phyloP scores from a whole-genome alignment of 2,888 invertebrate species.

The Drosophila lacicola region DNA sequence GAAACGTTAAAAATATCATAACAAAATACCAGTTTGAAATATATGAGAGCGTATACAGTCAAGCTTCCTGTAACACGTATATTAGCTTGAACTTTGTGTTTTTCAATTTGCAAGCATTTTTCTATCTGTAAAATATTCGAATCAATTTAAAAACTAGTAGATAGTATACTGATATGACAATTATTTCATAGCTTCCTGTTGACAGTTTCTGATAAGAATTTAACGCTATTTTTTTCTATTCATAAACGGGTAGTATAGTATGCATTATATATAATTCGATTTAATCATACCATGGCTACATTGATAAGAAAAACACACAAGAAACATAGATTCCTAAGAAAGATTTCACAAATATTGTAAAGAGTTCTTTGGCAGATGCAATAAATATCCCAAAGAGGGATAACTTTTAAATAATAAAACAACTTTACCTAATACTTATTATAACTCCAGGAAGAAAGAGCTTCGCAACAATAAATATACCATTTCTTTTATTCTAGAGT shows the following conservation, averaged over 20 bases:
- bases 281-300: neutral
- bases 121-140: constrained; percentile 23
- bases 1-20: neutral
- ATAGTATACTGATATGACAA: constrained; percentile 45
- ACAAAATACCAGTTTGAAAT: neutral
- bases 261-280: neutral
- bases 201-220: constrained; percentile 22
- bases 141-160: constrained; percentile 12
- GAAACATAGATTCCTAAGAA: no score
- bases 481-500: neutral
- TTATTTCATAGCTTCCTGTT: constrained; percentile 36
- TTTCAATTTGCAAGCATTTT: constrained; percentile 18
- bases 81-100: constrained; percentile 39
- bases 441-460: neutral
- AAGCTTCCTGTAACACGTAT: constrained; percentile 7
- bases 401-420: no score
- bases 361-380: neutral
- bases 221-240: neutral
- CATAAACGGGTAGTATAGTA: neutral
- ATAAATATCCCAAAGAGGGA: no score
- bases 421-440: no score
- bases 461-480: neutral
- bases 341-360: no score
- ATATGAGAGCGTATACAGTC: neutral
- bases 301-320: neutral